Base-by-base conservation (phyloP, 2,113 vertebrate genomes). In the Dicerorhinus sumatrensis region DNA sequence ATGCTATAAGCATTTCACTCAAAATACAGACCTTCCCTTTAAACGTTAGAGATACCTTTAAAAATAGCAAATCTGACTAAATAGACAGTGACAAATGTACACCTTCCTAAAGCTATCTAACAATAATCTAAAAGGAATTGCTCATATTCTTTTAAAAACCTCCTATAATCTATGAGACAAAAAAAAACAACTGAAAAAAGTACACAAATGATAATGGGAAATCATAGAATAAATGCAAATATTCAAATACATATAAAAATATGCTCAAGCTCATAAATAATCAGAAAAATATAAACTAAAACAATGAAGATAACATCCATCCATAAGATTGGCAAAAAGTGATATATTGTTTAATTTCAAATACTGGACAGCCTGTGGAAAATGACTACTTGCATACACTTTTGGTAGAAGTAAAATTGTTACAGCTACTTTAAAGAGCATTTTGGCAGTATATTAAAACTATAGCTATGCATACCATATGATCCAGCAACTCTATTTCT, bases 201-300 rank as follows among this genome's bases (percentile, higher is more conserved):
- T 56, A 48, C 14, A 87, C 48, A 79, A 91, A 56, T n/a, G 51
- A 23, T 80, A 95, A 56, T 11, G 33, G 46, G 3, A 96, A 77
- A 65, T 46, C 39, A 94, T 3, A 46, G 8, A 77, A 89, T 12
- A 95, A 82, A 96, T 39, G 20, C 20, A 58, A 82, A 83, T n/a
- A 8, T 87, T 81, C 29, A n/a, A 72, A 92, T 25, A 89, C 7
- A 89, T 46, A 82, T 56, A 36, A 96, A 75, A 96, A 72, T 69
- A 93, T 42, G 42, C 18, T 94, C 67, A 87, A 89, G 51, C 80
- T 81, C 56, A 46, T 63, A 91, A 89, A 62, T 46, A 69, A 73
- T 31, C 72, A 80, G 33, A 92, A 95, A 79, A 93, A 89, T 48
- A 58, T 16, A 92, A 92, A 76, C 62, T 79, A 80, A 79, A 94